Conservation (phyloP, 2,888 invertebrate species). For the Eulithis testata region DNA sequence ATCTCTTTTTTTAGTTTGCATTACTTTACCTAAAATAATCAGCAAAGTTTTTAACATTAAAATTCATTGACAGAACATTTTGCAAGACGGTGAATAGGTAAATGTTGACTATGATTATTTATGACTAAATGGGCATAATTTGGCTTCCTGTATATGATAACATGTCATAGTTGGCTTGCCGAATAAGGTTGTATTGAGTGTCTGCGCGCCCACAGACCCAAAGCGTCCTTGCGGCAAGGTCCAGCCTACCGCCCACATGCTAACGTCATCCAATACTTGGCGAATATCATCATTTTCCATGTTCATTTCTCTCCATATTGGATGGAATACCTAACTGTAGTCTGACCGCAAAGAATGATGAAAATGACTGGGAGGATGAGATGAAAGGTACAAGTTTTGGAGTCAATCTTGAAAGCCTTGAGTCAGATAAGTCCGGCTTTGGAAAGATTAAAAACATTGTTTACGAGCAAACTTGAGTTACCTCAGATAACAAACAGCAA, state of each 20-base stretch:
- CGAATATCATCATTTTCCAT: constrained; percentile 33
- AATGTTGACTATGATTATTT: background rate
- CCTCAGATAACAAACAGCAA: constrained; percentile 71
- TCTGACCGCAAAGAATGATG: background rate
- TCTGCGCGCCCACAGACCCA: constrained; percentile 67
- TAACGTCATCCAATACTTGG: constrained; percentile 42
- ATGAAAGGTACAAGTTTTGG: background rate
- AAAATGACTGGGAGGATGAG: background rate
- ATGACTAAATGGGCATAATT: constrained; percentile 38
- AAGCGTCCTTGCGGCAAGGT: constrained; percentile 80
- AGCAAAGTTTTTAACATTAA: background rate
- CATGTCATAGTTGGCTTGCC: constrained; percentile 49
- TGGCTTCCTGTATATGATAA: constrained; percentile 40
- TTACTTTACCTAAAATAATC: background rate
- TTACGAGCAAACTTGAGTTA: constrained; percentile 48
- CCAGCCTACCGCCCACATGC: constrained; percentile 72
- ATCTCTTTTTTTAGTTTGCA: background rate
- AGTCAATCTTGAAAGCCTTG: background rate
- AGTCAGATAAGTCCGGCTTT: background rate
- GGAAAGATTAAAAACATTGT: constrained; percentile 13
- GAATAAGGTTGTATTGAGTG: constrained; percentile 69
- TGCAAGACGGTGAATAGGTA: too few species aligned
- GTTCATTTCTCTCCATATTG: background rate
- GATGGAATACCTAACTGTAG: background rate
- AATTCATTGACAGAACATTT: too few species aligned